Evolutionary conservation across 23 tunicate species (phyloP).

Genomic region (Diplosoma virens): DNA sequence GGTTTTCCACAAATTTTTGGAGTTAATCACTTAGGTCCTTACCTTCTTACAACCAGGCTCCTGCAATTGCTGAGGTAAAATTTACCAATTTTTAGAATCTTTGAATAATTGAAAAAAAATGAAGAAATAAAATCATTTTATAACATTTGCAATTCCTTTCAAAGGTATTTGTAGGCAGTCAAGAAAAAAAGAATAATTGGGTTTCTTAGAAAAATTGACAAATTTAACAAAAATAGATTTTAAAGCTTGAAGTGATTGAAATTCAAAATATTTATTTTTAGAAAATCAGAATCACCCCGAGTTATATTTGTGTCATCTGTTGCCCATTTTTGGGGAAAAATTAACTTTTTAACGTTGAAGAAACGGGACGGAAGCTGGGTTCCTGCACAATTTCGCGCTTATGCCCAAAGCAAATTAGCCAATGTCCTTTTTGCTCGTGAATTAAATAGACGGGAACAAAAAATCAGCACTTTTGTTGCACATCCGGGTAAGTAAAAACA

Average conservation of each 20-base stretch:
- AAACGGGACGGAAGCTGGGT: constrained; percentile 36
- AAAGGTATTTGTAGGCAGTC: no score
- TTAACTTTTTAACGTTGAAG: constrained; percentile 37
- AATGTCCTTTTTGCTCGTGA: constrained; percentile 44
- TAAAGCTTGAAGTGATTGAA: no score
- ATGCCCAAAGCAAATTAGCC: constrained; percentile 65
- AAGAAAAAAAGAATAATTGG: no score
- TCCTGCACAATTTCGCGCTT: constrained; percentile 61
- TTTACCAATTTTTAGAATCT: no score
- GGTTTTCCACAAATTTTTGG: constrained; percentile 58
- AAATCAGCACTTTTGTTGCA: constrained; percentile 40
- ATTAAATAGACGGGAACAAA: constrained; percentile 28
- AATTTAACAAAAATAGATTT: no score
- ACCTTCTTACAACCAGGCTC: constrained; percentile 40
- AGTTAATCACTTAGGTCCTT: constrained; percentile 56
- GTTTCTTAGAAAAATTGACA: no score
- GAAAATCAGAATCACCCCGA: constrained; percentile 38
- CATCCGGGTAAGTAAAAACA: constrained; percentile 49
- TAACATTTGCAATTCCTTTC: no score
- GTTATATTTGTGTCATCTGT: constrained; percentile 64
- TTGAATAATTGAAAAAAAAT: no score
- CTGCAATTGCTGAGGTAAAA: constrained; percentile 49
- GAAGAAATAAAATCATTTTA: not conserved
- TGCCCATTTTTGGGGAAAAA: constrained; percentile 63
- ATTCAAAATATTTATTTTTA: constrained; percentile 34